Conservation (phyloP, 2,113 vertebrate genomes). For the Caranx melampygus region DNA sequence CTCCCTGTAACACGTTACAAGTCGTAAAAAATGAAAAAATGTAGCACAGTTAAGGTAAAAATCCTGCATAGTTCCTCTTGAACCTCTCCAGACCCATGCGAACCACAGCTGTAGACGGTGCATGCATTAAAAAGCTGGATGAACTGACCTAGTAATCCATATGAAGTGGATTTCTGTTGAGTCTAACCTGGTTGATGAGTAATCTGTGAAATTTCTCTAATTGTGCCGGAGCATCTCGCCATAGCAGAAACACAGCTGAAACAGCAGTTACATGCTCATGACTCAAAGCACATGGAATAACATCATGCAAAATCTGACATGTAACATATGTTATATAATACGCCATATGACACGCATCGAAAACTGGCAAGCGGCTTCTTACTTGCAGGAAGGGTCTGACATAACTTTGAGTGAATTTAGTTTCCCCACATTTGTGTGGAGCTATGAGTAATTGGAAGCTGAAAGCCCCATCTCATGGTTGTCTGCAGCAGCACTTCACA, state of each 20-base stretch:
- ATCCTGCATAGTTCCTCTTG: too few species aligned
- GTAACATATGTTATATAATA: background rate
- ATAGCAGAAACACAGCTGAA: background rate
- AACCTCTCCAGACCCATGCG: too few species aligned
- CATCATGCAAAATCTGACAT: background rate
- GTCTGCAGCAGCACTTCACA: constrained; percentile 45
- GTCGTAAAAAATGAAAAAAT: too few species aligned
- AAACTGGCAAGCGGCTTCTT: background rate
- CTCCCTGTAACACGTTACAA: too few species aligned
- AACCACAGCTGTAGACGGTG: too few species aligned
- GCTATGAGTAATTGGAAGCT: constrained; percentile 41
- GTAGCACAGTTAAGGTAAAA: too few species aligned
- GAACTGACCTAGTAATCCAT: too few species aligned
- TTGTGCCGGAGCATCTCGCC: background rate
- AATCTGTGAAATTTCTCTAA: too few species aligned
- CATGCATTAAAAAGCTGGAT: too few species aligned
- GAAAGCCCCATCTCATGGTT: constrained; percentile 38
- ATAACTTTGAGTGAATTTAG: constrained; percentile 25
- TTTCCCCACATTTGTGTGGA: constrained; percentile 26
- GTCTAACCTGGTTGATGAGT: too few species aligned
- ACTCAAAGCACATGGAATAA: background rate
- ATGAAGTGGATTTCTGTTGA: too few species aligned
- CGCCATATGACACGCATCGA: background rate
- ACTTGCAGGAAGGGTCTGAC: background rate
- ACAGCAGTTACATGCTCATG: background rate